Evolutionary conservation across 2,797 vertebrate genomes (phyloP).

Genomic region (Eurystomus glaucurus): DNA sequence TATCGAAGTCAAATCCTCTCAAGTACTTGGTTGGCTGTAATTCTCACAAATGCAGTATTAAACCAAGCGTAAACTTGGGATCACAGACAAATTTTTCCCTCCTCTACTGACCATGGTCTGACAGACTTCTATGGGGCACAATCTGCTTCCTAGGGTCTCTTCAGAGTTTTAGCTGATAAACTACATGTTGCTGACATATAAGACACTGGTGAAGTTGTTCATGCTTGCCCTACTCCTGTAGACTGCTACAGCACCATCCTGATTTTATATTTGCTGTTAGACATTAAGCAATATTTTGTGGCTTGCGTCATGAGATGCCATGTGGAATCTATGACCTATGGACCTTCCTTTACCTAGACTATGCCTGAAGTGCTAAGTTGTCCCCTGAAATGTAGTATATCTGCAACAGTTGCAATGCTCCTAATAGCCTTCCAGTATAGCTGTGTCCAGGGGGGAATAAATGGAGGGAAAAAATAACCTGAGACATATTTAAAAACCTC

Average conservation of each 20-base stretch:
- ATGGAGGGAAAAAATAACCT: not conserved
- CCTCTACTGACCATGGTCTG: not conserved
- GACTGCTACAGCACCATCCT: not conserved
- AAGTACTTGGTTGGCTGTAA: not conserved
- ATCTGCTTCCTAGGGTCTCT: not conserved
- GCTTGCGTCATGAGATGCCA: not conserved
- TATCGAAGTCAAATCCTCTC: not conserved
- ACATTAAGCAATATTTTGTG: not conserved
- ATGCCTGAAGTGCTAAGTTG: not conserved
- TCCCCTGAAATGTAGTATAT: not conserved
- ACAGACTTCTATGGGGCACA: not conserved
- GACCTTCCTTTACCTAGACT: not conserved
- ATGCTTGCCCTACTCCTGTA: not conserved
- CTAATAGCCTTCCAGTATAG: not conserved
- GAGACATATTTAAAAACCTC: not conserved
- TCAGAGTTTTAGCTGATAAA: not conserved
- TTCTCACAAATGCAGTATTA: not conserved
- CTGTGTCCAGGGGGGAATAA: not conserved
- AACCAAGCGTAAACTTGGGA: not conserved
- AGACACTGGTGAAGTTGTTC: not conserved
- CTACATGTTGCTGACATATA: not conserved
- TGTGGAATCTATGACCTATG: not conserved
- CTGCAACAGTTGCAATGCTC: not conserved
- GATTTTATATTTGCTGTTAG: not conserved
- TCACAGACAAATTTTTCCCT: not conserved